These are phyloP conservation scores for Rhincodon typus DNA, from an alignment of 2,797 vertebrate species.

Conservation along the genomic window DNA sequence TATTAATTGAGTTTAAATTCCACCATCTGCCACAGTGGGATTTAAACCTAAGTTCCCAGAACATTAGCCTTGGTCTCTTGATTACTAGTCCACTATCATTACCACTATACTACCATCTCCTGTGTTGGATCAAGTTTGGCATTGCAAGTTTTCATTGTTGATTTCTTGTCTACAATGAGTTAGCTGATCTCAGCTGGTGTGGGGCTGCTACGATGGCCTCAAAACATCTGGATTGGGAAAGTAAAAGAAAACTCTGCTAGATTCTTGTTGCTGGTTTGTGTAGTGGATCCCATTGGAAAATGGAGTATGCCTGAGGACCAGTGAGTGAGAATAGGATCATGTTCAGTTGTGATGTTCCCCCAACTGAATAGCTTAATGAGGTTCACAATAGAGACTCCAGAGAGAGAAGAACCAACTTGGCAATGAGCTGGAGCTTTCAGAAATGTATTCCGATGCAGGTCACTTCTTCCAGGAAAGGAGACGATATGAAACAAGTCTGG, in stretches of 20 bases:
- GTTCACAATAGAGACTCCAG: neutral
- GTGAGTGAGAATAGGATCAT: neutral
- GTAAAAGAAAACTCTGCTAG: neutral
- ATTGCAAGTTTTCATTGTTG: neutral
- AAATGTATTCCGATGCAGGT: neutral
- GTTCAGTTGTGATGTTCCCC: neutral
- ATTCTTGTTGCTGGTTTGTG: neutral
- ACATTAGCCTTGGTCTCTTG: too few relatives aligned
- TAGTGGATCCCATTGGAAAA: neutral
- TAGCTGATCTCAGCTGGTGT: neutral
- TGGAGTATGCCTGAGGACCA: neutral
- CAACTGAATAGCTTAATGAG: neutral
- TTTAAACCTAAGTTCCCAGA: too few relatives aligned
- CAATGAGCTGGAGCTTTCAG: neutral
- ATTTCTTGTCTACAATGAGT: neutral
- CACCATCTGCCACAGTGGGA: too few relatives aligned
- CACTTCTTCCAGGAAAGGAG: neutral
- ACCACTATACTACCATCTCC: too few relatives aligned
- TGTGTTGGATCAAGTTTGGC: neutral
- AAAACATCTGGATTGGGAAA: neutral
- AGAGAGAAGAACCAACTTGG: neutral
- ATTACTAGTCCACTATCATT: too few relatives aligned
- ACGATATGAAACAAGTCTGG: neutral
- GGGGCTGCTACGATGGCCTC: neutral
- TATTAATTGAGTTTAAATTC: too few relatives aligned